Conservation (phyloP, 2,797 vertebrate genomes). For the Melanotaenia nigrans region DNA sequence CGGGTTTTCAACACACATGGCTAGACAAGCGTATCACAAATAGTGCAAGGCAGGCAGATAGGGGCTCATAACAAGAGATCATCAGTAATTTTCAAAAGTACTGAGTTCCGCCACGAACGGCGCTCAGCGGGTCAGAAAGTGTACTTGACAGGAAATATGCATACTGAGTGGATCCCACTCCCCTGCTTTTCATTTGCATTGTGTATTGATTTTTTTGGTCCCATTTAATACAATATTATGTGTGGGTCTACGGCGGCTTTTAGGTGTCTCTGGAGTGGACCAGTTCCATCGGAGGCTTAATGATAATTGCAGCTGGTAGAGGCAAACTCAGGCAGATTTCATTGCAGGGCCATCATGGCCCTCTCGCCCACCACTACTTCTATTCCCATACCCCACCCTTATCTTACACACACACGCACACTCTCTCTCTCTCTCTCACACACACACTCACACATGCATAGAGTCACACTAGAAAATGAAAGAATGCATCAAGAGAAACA, state of each 20-base stretch:
- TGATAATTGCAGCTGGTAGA: slow-evolving; percentile 85
- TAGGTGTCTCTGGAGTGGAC: slow-evolving; percentile 84
- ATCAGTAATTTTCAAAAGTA: slow-evolving; percentile 86
- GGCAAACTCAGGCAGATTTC: slow-evolving; percentile 82
- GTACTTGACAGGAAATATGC: slow-evolving; percentile 90
- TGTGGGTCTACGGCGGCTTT: slow-evolving; percentile 82
- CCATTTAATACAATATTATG: slow-evolving; percentile 89
- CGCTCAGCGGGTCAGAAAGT: slow-evolving; percentile 87
- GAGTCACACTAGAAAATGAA: slow-evolving; percentile 36
- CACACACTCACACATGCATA: too few species aligned
- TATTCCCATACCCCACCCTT: slow-evolving; percentile 75
- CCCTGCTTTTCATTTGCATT: slow-evolving; percentile 87
- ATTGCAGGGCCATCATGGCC: slow-evolving; percentile 75
- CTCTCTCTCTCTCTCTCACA: neutral
- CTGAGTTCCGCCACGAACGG: slow-evolving; percentile 77
- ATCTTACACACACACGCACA: slow-evolving; percentile 49
- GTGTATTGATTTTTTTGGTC: slow-evolving; percentile 87
- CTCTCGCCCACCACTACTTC: slow-evolving; percentile 76
- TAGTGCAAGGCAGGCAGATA: slow-evolving; percentile 76
- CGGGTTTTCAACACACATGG: slow-evolving; percentile 61
- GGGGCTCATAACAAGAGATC: slow-evolving; percentile 83
- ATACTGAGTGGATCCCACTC: slow-evolving; percentile 88
- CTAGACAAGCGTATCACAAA: slow-evolving; percentile 79
- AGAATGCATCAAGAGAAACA: slow-evolving; percentile 49
- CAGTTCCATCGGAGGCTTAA: slow-evolving; percentile 83